Evolutionary conservation across 2,113 vertebrate genomes (phyloP).

Genomic region (Tonatia bakeri): DNA sequence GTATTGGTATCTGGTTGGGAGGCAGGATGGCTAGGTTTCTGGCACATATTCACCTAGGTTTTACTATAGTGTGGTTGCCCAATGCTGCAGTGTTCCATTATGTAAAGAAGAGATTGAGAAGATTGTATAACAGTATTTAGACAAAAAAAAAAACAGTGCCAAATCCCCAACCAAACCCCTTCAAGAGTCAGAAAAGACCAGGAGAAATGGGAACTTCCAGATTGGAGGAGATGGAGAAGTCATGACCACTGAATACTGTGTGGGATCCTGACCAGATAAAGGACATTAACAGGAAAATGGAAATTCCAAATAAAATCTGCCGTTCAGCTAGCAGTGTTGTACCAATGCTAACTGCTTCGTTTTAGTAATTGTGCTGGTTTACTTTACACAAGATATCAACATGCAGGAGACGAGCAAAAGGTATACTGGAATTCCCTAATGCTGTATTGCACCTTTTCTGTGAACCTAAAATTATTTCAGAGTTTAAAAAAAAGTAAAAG

Average conservation of each 20-base stretch:
- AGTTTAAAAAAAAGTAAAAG: background rate
- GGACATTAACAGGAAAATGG: background rate
- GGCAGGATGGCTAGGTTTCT: no score
- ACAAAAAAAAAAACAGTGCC: background rate
- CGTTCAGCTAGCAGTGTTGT: background rate
- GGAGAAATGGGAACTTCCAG: background rate
- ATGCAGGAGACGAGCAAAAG: background rate
- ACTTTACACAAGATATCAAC: background rate
- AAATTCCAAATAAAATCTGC: background rate
- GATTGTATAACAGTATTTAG: background rate
- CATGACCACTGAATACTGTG: rapidly evolving
- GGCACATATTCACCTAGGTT: no score
- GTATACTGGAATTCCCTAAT: background rate
- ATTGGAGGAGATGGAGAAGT: background rate
- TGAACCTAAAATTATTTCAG: background rate
- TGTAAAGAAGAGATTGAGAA: background rate
- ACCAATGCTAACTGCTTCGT: background rate
- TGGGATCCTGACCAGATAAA: background rate
- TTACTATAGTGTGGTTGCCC: no score
- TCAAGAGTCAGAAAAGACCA: background rate
- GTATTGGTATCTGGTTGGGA: no score
- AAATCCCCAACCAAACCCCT: background rate
- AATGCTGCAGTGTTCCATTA: no score
- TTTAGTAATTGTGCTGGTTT: background rate
- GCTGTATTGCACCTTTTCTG: background rate